Evolutionary conservation across 2,797 vertebrate genomes (phyloP), one percentile per base, ranked within the genome.

Genomic region (Merluccius polli): DNA sequence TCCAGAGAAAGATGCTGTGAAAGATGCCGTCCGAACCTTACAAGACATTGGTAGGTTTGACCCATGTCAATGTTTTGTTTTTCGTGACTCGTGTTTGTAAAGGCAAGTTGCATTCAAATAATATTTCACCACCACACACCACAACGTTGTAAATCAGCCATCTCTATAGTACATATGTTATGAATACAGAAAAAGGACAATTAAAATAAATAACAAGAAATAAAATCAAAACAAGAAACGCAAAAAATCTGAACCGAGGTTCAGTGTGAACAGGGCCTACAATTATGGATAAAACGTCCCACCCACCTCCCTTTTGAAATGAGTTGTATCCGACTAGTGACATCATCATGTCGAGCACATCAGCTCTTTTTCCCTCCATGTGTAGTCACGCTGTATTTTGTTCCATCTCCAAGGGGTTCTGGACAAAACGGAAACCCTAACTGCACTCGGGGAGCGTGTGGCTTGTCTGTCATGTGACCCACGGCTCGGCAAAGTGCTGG

Each of bases 391-490:
- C 59, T 27, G 59, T 4, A 0, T 65, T 27, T 10, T 1, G 15
- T 65, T 27, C 10, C 41, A 8, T 69, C 6, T 0, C 2, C 1
- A 44, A 36, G 97, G 96, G 0, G 96, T 99, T 79, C 92, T 98
- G 90, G 96, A 98, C 89, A 85, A 88, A 77, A 86, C 91, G 0
- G 98, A 99, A 87, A 88, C 89, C 68, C 92, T 99, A 89, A 98
- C 97, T 6, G 93, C 94, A 0, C 81, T 99, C 81, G 98, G 98
- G 27, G 93, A 96, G 77, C 95, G 94, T 4, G 93, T 99, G 0
- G 90, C 97, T 0, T 93, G 94, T 67, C 95, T 99, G 90, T 95
- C 98, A 44, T 97, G 97, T 0, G 98, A 99, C 76, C 98, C 98
- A 0, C 95, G 95, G 70, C 92, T 99, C 83, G 98, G 95, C 2